Conservation (phyloP, 1,140 invertebrate genomes). For the Drosophila takahashii region DNA sequence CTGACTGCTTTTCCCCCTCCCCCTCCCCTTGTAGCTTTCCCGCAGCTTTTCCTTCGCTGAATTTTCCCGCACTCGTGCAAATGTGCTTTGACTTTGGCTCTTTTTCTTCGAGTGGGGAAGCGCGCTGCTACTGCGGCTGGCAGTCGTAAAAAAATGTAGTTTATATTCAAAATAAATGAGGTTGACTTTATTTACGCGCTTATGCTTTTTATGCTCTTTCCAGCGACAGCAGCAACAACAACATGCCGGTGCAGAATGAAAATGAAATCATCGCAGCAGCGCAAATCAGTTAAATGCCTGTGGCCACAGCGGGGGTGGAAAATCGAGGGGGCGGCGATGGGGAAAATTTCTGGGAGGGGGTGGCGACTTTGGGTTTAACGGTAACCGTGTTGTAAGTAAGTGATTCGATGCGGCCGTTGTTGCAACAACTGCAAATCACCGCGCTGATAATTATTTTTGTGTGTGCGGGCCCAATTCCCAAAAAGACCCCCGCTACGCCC, state of each 20-base stretch:
- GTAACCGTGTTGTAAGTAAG: slow-evolving; percentile 69
- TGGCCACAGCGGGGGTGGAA: slow-evolving; percentile 29
- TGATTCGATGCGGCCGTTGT: slow-evolving; percentile 46
- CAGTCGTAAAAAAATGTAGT: slow-evolving; percentile 82
- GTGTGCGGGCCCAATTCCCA: slow-evolving; percentile 42
- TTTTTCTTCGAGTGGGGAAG: slow-evolving; percentile 25
- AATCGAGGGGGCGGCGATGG: neutral
- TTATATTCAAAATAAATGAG: slow-evolving; percentile 83
- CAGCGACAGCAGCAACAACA: slow-evolving; percentile 57
- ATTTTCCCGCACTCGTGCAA: slow-evolving; percentile 53
- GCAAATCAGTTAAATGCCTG: slow-evolving; percentile 64
- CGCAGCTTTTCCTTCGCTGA: slow-evolving; percentile 3
- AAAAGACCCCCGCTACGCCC: neutral
- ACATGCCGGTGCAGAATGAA: slow-evolving; percentile 38
- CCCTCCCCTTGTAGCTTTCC: too few relatives aligned
- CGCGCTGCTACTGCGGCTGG: slow-evolving; percentile 48
- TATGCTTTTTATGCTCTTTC: slow-evolving; percentile 82
- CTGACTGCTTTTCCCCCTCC: slow-evolving; percentile 20
- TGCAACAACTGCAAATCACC: slow-evolving; percentile 51
- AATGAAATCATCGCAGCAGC: slow-evolving; percentile 51
- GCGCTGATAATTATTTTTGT: slow-evolving; percentile 76
- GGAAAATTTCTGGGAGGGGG: neutral
- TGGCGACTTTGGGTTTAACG: slow-evolving; percentile 11
- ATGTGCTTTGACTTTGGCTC: slow-evolving; percentile 71
- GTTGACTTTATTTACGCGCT: slow-evolving; percentile 82